Conservation (phyloP, 2,888 invertebrate genomes). For the Cylindroiulus punctatus region DNA sequence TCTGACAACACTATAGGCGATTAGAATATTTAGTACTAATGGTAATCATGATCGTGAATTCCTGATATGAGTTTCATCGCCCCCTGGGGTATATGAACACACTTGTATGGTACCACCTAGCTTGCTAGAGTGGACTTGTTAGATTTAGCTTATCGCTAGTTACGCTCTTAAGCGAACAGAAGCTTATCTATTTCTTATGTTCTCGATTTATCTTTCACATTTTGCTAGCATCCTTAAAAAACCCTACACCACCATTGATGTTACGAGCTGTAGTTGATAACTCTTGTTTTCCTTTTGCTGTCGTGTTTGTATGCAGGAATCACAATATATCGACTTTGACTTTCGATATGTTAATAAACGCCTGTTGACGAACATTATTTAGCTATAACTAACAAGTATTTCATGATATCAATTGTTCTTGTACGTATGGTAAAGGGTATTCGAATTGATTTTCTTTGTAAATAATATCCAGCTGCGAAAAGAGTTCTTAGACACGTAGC, state of each 20-base stretch:
- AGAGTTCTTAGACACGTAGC: background rate
- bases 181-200: background rate
- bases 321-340: background rate
- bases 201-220: background rate
- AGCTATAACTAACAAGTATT: background rate
- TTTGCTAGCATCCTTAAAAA: background rate
- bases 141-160: background rate
- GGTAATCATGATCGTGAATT: slow-evolving; percentile 4
- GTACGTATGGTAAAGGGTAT: background rate
- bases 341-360: background rate
- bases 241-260: background rate
- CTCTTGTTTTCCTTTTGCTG: background rate
- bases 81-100: background rate
- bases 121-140: background rate
- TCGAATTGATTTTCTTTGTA: background rate
- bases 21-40: background rate
- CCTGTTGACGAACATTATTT: too few species aligned
- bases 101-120: background rate
- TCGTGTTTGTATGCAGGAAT: background rate
- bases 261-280: background rate
- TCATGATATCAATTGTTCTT: background rate
- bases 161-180: background rate
- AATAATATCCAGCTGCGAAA: background rate
- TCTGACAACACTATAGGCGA: background rate
- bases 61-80: background rate